phyloP scores from a whole-genome alignment of 1,140 invertebrate species.

The Homalodisca vitripennis region DNA sequence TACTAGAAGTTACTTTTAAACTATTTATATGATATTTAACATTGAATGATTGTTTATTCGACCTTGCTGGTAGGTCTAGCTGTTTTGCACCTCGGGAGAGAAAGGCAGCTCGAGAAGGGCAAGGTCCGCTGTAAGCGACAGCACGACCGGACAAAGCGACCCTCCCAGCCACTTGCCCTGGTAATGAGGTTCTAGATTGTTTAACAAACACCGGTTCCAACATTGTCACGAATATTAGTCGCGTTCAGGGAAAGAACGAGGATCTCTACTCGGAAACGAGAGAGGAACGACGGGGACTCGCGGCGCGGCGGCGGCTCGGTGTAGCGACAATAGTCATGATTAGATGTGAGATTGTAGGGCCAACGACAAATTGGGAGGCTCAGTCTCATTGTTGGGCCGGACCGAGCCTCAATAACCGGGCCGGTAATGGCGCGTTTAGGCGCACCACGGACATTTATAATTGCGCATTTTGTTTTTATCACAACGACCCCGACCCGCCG shows the following conservation, averaged over 20 bases:
- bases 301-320: background rate
- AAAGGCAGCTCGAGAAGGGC: no score
- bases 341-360: conserved; percentile 13
- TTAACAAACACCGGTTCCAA: background rate
- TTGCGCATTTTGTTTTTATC: conserved; percentile 26
- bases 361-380: conserved; percentile 17
- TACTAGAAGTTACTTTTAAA: no score
- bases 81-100: no score
- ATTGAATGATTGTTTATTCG: no score
- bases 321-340: background rate
- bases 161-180: no score
- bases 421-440: conserved; percentile 15
- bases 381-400: background rate
- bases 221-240: conserved; percentile 13
- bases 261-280: conserved; percentile 22
- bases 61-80: no score
- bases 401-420: background rate
- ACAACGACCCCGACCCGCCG: background rate
- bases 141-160: no score
- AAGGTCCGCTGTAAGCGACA: no score
- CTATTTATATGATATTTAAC: no score
- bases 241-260: conserved; percentile 1
- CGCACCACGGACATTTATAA: conserved; percentile 21
- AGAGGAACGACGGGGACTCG: no score
- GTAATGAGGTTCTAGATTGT: no score